phyloP scores from a whole-genome alignment of 2,113 vertebrate genomes.

The Grantiella picta region DNA sequence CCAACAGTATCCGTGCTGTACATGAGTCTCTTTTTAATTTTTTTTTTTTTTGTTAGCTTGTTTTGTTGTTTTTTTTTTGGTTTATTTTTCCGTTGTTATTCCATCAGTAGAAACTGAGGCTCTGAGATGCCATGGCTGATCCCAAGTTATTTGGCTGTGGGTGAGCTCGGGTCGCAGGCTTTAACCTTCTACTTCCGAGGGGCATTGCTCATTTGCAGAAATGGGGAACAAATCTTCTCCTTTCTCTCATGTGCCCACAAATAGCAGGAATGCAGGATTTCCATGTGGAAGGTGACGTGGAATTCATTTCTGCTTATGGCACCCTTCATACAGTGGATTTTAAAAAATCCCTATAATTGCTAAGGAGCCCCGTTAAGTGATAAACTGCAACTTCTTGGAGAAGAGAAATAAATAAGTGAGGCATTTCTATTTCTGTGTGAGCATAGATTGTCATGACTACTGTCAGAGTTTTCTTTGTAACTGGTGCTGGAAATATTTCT shows the following conservation, averaged over 20 bases:
- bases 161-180: neutral
- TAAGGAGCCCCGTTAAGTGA: neutral
- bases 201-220: neutral
- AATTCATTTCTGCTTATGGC: neutral
- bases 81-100: neutral
- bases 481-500: conserved; percentile 20
- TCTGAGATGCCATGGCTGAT: neutral
- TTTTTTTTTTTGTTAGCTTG: too few relatives aligned
- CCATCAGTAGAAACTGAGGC: neutral
- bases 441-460: conserved; percentile 28
- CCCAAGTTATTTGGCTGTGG: neutral
- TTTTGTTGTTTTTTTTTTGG: neutral
- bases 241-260: neutral
- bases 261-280: neutral
- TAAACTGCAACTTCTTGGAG: neutral
- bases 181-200: neutral
- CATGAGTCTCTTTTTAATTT: neutral
- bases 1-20: neutral
- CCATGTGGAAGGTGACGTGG: neutral
- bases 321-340: neutral
- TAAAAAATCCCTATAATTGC: neutral
- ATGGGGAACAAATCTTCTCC: neutral
- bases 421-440: conserved; percentile 34
- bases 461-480: conserved; percentile 39
- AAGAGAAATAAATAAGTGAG: conserved; percentile 13